Base-by-base conservation (phyloP, 2,797 vertebrate species). In the Nyctalus aviator region DNA sequence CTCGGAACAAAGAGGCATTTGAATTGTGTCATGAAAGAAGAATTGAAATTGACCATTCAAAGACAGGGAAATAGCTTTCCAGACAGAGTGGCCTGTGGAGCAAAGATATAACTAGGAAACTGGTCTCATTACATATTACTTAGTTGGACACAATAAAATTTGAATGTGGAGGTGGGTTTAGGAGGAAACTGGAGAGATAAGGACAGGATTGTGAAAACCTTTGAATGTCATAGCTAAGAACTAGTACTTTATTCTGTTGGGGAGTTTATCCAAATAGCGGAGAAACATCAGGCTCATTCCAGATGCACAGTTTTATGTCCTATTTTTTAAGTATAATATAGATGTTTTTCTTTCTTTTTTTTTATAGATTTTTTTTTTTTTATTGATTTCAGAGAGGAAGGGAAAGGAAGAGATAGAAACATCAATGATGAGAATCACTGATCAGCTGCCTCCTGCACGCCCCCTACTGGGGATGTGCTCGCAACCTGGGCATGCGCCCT, bases 21-120 rank as follows among this genome's bases (percentile, higher is more conserved):
- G 55, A 95, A 59, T 62, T 81, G 72, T 93, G 8, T 90, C 55
- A 88, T 93, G 32, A 84, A 87, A 73, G 92, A 87, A 35, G 7
- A 68, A 87, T 78, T 73, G 32, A 95, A 23, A 53, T 77, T 88
- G 93, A 73, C 30, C 13, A 53, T 62, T 84, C 82, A 91, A 76
- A 64, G n/a, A 84, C 44, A 37, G 66, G 32, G 59, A 90, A 81
- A 27, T 14, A 41, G 50, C 53, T 89, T 81, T 93, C 41, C 12
- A 30, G 48, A 25, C 21, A 91, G 57, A 90, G 37, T 14, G 37
- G 30, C 79, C 30, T 59, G 44, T 59, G 41, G 59, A 75, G 48
- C 75, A 69, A 83, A 84, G 37, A 50, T 6, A 27, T 9, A 76
- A 44, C 64, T 57, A 1, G 48, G 41, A 44, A n/a, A 18, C 64